Evolutionary conservation across 2,113 vertebrate genomes (phyloP).

Genomic region (Aphyosemion australe): DNA sequence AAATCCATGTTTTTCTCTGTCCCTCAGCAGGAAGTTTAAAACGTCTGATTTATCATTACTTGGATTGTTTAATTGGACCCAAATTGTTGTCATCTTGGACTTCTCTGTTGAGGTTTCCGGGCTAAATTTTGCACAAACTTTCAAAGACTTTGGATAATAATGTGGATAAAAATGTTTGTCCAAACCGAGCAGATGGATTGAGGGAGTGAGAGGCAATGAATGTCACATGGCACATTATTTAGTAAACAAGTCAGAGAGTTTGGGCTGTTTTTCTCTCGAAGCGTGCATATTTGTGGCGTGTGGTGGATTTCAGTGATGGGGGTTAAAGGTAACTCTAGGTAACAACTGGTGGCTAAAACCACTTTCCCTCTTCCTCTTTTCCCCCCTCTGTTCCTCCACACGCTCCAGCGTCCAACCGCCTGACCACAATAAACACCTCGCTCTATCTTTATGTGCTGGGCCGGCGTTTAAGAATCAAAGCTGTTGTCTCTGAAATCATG

Average conservation of each 20-base stretch:
- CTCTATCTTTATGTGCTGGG: conserved; percentile 28
- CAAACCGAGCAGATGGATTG: conserved; percentile 18
- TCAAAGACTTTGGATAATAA: neutral
- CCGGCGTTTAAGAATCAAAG: conserved; percentile 28
- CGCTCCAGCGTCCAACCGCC: conserved; percentile 59
- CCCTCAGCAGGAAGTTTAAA: no score
- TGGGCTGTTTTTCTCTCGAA: conserved; percentile 73
- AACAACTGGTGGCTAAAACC: conserved; percentile 76
- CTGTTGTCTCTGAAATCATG: conserved; percentile 37
- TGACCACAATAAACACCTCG: conserved; percentile 76
- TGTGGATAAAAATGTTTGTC: conserved; percentile 9
- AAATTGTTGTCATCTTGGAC: neutral
- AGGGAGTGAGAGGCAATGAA: conserved; percentile 43
- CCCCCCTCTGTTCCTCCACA: conserved; percentile 59
- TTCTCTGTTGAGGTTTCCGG: neutral
- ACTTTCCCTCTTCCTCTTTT: conserved; percentile 60
- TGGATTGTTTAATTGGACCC: neutral
- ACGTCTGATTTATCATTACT: no score
- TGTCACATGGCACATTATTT: conserved; percentile 63
- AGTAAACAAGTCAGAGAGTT: conserved; percentile 77
- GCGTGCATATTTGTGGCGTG: conserved; percentile 75
- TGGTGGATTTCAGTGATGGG: conserved; percentile 69
- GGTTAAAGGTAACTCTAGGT: conserved; percentile 75
- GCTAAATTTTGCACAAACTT: neutral
- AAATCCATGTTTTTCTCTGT: no score